Conservation (phyloP, 2,113 vertebrate species). For the Verasper variegatus region DNA sequence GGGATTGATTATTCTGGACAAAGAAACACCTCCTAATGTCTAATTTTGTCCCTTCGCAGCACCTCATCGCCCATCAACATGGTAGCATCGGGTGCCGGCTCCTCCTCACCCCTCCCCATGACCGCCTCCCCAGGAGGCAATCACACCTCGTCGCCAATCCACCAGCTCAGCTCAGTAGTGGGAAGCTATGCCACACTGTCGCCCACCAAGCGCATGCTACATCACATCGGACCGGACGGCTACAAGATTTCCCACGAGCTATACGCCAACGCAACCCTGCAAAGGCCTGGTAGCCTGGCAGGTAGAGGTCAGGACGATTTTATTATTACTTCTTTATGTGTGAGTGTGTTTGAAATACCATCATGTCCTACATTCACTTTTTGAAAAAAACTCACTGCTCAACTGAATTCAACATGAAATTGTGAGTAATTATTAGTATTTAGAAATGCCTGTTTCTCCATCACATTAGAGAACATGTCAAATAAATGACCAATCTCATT, state of each 20-base stretch:
- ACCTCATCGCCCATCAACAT: constrained; percentile 97
- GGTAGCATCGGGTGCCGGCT: constrained; percentile 86
- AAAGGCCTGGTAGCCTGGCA: constrained; percentile 97
- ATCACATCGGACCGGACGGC: constrained; percentile 85
- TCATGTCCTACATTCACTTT: not conserved
- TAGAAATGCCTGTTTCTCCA: no score
- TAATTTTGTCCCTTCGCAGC: constrained; percentile 64
- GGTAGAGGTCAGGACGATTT: constrained; percentile 80
- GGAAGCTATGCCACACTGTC: constrained; percentile 97
- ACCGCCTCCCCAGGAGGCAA: constrained; percentile 79
- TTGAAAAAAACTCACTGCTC: not conserved
- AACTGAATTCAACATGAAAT: no score
- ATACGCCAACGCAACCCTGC: constrained; percentile 94
- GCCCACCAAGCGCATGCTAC: constrained; percentile 94
- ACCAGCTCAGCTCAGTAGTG: constrained; percentile 93
- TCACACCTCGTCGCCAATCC: constrained; percentile 88
- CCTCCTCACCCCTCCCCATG: constrained; percentile 81
- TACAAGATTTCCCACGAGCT: constrained; percentile 98
- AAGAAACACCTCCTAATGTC: no score
- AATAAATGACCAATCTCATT: no score
- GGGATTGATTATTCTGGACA: not conserved
- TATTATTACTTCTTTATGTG: constrained; percentile 31
- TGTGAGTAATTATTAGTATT: no score
- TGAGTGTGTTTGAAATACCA: constrained; percentile 1
- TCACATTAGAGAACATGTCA: no score